Percentiles rank a stretch among this genome's conserved stretches.
Evolutionary conservation across 2,113 vertebrate species (phyloP).

Genomic region (Podarcis cretensis): DNA sequence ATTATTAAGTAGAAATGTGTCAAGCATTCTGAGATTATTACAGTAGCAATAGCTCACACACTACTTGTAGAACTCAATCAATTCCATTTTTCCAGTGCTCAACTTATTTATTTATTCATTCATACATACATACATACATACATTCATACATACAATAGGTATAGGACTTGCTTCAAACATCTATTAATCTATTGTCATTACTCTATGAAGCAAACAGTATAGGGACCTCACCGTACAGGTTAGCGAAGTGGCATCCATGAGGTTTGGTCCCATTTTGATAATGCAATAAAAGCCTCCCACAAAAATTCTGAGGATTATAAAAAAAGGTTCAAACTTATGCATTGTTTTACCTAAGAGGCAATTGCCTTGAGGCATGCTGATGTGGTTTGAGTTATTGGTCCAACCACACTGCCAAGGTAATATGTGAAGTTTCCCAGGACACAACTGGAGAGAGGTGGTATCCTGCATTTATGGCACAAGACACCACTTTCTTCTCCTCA

Average conservation of each 20-base stretch:
- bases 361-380: neutral
- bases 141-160: too few relatives aligned
- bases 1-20: neutral
- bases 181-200: neutral
- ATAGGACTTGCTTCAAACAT: neutral
- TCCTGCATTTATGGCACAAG: neutral
- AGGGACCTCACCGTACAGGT: neutral
- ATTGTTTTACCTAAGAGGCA: neutral
- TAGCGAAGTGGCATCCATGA: neutral
- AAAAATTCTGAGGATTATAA: neutral
- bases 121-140: too few relatives aligned
- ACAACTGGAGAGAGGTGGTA: neutral
- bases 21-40: neutral
- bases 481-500: conserved; percentile 47
- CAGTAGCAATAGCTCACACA: neutral
- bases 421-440: neutral
- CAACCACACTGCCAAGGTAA: neutral
- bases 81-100: rapidly evolving
- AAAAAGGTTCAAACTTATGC: neutral
- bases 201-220: neutral
- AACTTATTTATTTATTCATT: neutral
- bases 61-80: neutral
- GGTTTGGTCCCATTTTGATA: neutral
- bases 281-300: neutral
- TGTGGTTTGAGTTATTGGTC: neutral